phyloP scores from a whole-genome alignment of 2,797 vertebrate genomes.

The Serranus cabrilla region DNA sequence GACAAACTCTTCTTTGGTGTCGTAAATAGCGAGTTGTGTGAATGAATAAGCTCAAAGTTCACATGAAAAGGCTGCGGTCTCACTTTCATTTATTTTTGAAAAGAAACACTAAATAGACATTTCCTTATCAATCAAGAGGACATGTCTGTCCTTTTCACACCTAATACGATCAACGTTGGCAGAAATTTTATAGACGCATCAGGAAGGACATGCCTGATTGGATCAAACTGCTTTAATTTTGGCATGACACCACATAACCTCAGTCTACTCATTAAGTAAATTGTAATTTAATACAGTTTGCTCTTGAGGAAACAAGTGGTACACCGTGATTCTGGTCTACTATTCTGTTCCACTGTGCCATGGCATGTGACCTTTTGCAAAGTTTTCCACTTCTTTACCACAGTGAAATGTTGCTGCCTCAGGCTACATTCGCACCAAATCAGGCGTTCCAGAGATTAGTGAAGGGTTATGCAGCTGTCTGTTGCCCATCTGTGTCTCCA shows the following conservation, averaged over 20 bases:
- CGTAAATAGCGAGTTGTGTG: constrained; percentile 1
- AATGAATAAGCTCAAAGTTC: constrained; percentile 17
- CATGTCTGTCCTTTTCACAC: constrained; percentile 6
- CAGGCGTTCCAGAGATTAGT: too few species aligned
- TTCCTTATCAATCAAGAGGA: neutral
- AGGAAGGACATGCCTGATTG: constrained; percentile 1
- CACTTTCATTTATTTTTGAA: constrained; percentile 10
- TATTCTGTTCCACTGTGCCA: constrained; percentile 13
- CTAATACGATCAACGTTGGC: constrained; percentile 11
- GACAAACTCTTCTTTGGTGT: too few species aligned
- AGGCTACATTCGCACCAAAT: too few species aligned
- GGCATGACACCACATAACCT: constrained; percentile 14
- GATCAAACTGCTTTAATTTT: constrained; percentile 42
- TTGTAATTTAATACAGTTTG: constrained; percentile 40
- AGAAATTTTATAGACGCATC: constrained; percentile 19
- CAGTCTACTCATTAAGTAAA: constrained; percentile 25
- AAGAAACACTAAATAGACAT: constrained; percentile 15
- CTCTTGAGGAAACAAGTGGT: constrained; percentile 23
- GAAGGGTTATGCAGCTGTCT: too few species aligned
- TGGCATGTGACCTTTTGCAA: constrained; percentile 21
- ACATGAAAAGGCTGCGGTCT: neutral
- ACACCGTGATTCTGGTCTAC: neutral
- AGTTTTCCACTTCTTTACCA: neutral
- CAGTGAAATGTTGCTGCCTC: neutral
- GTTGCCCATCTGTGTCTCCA: neutral